Base-by-base conservation (phyloP, 2,113 vertebrate species). In the Rutilus rutilus region DNA sequence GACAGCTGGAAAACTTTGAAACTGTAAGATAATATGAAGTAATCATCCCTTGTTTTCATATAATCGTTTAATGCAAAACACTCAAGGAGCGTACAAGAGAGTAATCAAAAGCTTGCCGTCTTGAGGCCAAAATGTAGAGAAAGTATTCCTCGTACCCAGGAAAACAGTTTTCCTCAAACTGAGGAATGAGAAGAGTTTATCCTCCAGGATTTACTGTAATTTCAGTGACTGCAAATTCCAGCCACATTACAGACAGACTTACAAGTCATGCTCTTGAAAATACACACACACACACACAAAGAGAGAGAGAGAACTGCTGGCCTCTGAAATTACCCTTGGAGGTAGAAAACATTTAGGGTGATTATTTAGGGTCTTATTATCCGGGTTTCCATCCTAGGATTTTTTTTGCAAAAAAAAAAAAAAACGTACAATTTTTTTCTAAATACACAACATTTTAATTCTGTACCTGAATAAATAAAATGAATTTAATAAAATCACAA, bases 111-210 rank as follows among this genome's bases (percentile, higher is more conserved):
- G 54, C 54, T 78, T 60, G 19, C 27, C 17, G 11, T 39, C 59
- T 45, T 17, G 52, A 86, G 64, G 80, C 33, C 12, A 78, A 83
- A 8, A 23, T 8, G 54, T 57, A 57, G 54, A 57, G 54, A 57
- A 62, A 83, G 52, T 54, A 60, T 78, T 60, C 54, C 42, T 75
- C 23, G 14, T 27, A 75, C n/a, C 52, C 7, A 12, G 10, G 52
- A 77, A 54, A 76, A 52, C 47, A 6, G 67, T 71, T 71, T 71
- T 71, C 67, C 67, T 71, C 69, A 73, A 73, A 73, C 69, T 42
- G 10, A 42, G 69, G 69, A 73, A 73, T 73, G 36, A 73, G 69
- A 73, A 42, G 36, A 73, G 69, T 42, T 42, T 73, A 73, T 73
- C 69, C 69, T 73, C 21, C 36, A 73, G 69, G 69, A 73, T 73